Conservation (phyloP, 2,888 invertebrate species). For the Lasioglossum vierecki region DNA sequence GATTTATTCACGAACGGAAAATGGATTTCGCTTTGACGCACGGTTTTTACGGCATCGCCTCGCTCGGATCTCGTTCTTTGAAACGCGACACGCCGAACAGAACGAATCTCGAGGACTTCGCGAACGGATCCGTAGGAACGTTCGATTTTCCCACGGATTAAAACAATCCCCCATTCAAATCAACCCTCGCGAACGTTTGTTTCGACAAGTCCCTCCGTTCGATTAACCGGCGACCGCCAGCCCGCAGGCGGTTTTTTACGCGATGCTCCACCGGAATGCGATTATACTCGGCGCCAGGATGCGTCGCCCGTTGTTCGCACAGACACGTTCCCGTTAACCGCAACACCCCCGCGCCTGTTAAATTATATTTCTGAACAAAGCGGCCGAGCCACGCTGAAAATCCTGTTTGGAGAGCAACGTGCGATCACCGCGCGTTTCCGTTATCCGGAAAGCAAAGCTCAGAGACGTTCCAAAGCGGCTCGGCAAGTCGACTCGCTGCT, state of each 20-base stretch:
- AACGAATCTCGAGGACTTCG: background rate
- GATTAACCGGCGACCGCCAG: background rate
- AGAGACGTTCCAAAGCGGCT: background rate
- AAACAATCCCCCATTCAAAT: background rate
- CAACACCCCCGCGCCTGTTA: background rate
- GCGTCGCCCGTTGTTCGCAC: background rate
- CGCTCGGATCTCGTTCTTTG: slow-evolving; percentile 18
- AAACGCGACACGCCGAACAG: background rate
- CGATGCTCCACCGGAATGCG: background rate
- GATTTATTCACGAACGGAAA: slow-evolving; percentile 53
- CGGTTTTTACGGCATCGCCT: slow-evolving; percentile 44
- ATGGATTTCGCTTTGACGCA: slow-evolving; percentile 40
- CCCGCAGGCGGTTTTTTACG: background rate
- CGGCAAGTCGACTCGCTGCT: background rate
- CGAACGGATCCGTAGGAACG: background rate
- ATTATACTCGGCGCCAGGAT: background rate
- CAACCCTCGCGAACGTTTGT: background rate
- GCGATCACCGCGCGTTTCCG: background rate
- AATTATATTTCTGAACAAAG: background rate
- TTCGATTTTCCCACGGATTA: background rate
- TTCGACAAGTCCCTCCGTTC: background rate
- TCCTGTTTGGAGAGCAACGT: background rate
- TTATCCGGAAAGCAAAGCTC: background rate
- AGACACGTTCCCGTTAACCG: background rate
- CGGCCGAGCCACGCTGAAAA: background rate